Evolutionary conservation across 1,140 invertebrate species (phyloP), one percentile per base, ranked within the genome.

Genomic region (Drosophila bifasciata): DNA sequence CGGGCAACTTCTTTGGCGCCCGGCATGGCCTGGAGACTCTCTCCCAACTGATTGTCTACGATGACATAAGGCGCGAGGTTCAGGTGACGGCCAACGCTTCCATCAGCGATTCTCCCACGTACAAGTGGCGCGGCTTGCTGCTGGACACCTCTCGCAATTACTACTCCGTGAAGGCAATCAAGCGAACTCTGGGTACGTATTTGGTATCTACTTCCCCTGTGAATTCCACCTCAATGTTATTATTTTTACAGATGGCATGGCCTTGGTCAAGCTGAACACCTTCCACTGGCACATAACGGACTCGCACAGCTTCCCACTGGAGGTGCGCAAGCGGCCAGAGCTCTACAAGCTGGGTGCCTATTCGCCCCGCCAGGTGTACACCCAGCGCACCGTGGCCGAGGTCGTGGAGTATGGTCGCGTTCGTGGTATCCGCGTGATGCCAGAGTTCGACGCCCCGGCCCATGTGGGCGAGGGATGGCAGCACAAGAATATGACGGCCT

Each of bases 281-380:
- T 96, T 98, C 89, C 97, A 98, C 76, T 97, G 96, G 96, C 96
- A 98, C 75, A 96, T 97, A n/a, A 97, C 96, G 0, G 97, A 98
- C 89, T 95, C 95, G 0, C 96, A 97, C 17, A 97, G 96, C 76
- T 97, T 97, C 79, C 96, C 97, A 0, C 94, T 97, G 51, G 94
- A 94, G 21, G 94, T 96, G 0, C 93, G 93, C 76, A 94, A 93
- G 6, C 93, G 93, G 43, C 96, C 96, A 0, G 91, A 95, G 41
- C 91, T 97, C 9, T 93, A 94, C 1, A 93, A 94, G 76, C 93
- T 95, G 41, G 97, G 96, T 1, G 95, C 96, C 15, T 97, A 97
- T 79, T 92, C 93, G 6, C 91, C 93, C 1, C 91, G 90, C 0
- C 95, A 96, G 91, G 93, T 96, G 60, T 95, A 94, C 69, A 93